phyloP scores from a whole-genome alignment of 2,888 invertebrate species.

The Dorcus hopei region DNA sequence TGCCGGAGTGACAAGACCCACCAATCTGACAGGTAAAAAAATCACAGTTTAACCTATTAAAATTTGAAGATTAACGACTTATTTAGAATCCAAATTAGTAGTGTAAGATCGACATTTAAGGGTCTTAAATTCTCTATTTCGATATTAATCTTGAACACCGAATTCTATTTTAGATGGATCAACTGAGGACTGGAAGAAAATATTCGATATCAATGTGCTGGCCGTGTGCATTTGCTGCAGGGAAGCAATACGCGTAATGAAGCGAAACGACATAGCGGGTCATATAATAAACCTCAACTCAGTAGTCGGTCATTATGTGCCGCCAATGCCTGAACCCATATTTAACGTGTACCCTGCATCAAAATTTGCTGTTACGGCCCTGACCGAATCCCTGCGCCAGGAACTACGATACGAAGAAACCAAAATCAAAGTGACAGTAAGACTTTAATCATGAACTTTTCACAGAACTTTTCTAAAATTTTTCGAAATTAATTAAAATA shows the following conservation, averaged over 20 bases:
- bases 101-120: no score
- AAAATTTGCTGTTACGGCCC: slow-evolving; percentile 53
- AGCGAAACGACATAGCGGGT: slow-evolving; percentile 51
- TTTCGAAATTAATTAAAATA: neutral
- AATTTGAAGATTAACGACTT: no score
- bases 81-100: no score
- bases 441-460: slow-evolving; percentile 6
- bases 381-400: slow-evolving; percentile 50
- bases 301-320: slow-evolving; percentile 30
- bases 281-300: slow-evolving; percentile 62
- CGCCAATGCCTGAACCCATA: slow-evolving; percentile 23
- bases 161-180: slow-evolving; percentile 12
- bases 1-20: slow-evolving; percentile 25
- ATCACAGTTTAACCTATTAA: no score
- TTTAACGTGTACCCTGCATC: slow-evolving; percentile 51
- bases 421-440: slow-evolving; percentile 48
- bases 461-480: neutral
- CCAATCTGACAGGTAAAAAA: slow-evolving; percentile 17
- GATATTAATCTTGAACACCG: no score
- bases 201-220: slow-evolving; percentile 57
- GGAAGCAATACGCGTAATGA: slow-evolving; percentile 57
- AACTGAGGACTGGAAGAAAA: slow-evolving; percentile 42
- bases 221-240: slow-evolving; percentile 56
- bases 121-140: no score
- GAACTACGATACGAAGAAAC: slow-evolving; percentile 46